Evolutionary conservation across 2,888 invertebrate species (phyloP).

Genomic region (Lithophane ornitopus): DNA sequence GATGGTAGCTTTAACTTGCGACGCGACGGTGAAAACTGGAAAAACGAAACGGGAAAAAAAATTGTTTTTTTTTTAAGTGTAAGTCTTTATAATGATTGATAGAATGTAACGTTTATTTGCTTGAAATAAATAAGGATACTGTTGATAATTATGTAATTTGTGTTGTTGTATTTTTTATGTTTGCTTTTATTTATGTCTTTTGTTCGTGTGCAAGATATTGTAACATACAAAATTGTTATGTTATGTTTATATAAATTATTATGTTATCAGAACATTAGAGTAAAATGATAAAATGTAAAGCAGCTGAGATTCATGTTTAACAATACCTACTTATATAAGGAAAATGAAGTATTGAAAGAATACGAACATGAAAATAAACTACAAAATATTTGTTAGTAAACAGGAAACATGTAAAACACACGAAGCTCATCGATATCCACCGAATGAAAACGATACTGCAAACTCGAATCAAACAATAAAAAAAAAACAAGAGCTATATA

Average conservation of each 20-base stretch:
- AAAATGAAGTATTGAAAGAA: neutral
- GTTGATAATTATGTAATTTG: neutral
- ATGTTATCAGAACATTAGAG: neutral
- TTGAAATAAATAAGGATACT: neutral
- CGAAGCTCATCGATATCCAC: conserved; percentile 15
- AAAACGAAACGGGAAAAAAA: no score
- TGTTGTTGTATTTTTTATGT: no score
- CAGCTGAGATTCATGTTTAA: neutral
- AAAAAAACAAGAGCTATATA: conserved; percentile 20
- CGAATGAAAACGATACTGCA: conserved; percentile 36
- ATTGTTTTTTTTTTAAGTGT: neutral
- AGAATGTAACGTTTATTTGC: neutral
- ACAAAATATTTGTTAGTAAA: conserved; percentile 16
- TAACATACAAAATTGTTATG: neutral
- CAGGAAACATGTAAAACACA: conserved; percentile 2
- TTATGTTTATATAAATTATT: neutral
- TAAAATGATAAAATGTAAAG: no score
- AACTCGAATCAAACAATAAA: conserved; percentile 30
- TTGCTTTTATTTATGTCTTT: no score
- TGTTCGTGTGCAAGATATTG: neutral
- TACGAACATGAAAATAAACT: neutral
- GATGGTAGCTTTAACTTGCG: neutral
- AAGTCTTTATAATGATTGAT: neutral
- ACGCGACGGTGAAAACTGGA: no score
- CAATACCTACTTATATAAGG: neutral